Base-by-base conservation (phyloP, 1,140 invertebrate genomes). In the Drosophila erecta region DNA sequence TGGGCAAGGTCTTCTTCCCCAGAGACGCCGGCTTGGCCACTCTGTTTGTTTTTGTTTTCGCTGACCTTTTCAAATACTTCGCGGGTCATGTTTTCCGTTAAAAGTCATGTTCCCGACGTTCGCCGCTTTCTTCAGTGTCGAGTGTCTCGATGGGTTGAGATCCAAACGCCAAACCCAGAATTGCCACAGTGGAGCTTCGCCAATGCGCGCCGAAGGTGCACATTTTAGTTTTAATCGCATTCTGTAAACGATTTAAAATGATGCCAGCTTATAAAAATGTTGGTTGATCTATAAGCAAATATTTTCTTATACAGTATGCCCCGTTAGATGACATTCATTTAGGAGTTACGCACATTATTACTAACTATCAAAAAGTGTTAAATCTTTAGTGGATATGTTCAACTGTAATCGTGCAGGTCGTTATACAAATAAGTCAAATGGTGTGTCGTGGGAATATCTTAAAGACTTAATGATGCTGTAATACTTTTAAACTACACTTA, bases 61-160 rank as follows among this genome's bases (percentile, higher is more conserved):
- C 76, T 87, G 84, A 87, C 84, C 84, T 87, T 87, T 87, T 77
- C 76, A 71, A 90, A 84, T 77, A 75, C 49, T 79, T 61, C 66
- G 41, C 62, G 37, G 50, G n/a, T 41, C 20, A 57, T 84, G 54
- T 70, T 84, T 84, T 87, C 76, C 27, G 76, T 47, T 67, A 84
- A 87, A 87, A 87, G 84, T 84, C 84, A 87, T 89, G 84, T 87
- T 72, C 76, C 57, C 72, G 64, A 58, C 72, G 27, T 65, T 57
- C 81, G 72, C 61, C 64, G 58, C 69, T 61, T 57, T 51, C 78
- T 73, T 79, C 70, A 79, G 76, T 71, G 80, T 56, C 70, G 70
- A 22, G 7, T 33, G 33, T 60, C 33, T 22, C 43, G 17, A 65
- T 49, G 33, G 35, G 12, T 37, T 43, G 11, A 49, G 24, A 65